phyloP scores from a whole-genome alignment of 2,888 invertebrate species.

The Erebia palarica region DNA sequence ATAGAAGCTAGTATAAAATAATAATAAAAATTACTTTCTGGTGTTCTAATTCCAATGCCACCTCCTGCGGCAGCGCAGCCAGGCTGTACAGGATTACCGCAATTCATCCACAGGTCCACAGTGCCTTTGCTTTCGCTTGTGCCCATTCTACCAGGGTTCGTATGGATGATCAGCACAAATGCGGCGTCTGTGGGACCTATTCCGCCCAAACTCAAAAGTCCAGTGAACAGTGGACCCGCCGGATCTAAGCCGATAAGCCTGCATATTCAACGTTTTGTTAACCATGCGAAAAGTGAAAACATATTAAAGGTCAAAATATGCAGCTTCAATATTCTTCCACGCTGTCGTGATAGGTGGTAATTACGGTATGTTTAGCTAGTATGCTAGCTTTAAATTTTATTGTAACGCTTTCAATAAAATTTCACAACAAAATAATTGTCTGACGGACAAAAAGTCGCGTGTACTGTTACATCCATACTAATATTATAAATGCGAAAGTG shows the following conservation, averaged over 20 bases:
- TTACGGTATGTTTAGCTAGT: no score
- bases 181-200: no score
- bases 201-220: neutral
- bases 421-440: no score
- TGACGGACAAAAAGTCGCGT: no score
- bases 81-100: neutral
- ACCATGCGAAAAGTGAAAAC: no score
- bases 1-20: neutral
- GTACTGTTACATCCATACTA: no score
- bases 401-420: no score
- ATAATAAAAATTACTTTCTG: neutral
- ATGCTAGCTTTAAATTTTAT: no score
- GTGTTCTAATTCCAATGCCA: neutral
- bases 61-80: neutral
- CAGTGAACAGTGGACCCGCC: neutral
- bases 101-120: neutral
- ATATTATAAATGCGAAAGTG: no score
- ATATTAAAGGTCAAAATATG: no score
- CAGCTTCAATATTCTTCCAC: no score
- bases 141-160: slow-evolving; percentile 5
- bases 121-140: neutral
- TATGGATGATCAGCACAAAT: neutral
- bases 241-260: neutral
- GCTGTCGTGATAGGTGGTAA: no score
- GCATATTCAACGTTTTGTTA: neutral